Conservation (phyloP, 2,888 invertebrate genomes). For the Xylocampa areola region DNA sequence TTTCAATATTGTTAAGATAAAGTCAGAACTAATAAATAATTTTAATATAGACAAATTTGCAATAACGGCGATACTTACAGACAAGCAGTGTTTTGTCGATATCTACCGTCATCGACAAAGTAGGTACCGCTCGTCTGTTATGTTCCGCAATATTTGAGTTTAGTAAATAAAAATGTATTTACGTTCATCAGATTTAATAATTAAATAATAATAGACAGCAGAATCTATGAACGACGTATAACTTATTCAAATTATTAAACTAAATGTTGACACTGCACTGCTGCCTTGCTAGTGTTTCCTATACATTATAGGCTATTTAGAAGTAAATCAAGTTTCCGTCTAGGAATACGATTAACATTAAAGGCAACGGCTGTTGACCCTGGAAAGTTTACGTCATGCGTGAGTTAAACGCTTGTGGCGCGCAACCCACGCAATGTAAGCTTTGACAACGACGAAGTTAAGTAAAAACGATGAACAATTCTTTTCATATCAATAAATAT, state of each 20-base stretch:
- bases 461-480: not conserved
- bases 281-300: too few relatives aligned
- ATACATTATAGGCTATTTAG: constrained; percentile 27
- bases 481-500: not conserved
- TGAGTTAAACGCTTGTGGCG: constrained; percentile 59
- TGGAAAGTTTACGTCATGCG: constrained; percentile 72
- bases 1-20: constrained; percentile 22
- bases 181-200: too few relatives aligned
- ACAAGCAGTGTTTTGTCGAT: too few relatives aligned
- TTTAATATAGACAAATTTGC: not conserved
- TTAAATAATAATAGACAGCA: too few relatives aligned
- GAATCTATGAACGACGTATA: too few relatives aligned
- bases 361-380: constrained; percentile 71
- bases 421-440: constrained; percentile 54
- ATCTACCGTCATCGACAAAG: too few relatives aligned
- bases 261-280: too few relatives aligned
- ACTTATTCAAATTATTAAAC: too few relatives aligned
- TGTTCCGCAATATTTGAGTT: too few relatives aligned
- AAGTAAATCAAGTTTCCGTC: constrained; percentile 57
- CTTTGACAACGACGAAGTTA: constrained; percentile 15
- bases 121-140: too few relatives aligned
- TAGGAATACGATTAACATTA: constrained; percentile 55
- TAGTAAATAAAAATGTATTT: too few relatives aligned
- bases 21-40: not conserved
- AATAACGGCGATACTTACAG: too few relatives aligned